Evolutionary conservation across 2,113 vertebrate species (phyloP), one percentile per base, ranked within the genome.

Genomic region (Engystomops pustulosus): DNA sequence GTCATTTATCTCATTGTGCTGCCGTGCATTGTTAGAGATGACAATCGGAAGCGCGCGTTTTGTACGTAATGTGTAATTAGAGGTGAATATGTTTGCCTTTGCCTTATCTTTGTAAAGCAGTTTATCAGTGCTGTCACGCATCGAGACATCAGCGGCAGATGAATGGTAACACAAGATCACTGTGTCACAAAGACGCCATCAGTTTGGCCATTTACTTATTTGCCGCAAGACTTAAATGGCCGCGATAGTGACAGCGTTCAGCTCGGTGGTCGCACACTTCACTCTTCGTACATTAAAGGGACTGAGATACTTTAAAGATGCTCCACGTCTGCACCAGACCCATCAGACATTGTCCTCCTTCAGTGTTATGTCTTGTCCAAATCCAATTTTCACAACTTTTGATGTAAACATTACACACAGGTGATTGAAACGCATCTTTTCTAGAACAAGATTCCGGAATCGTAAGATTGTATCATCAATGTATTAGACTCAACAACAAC

Each of bases 71-170:
- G 75, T 85, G 83, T 85, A 79, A 85, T 85, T 85, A 85, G 74
- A 85, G 83, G 83, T 85, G 83, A 85, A 85, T 85, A 85, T 85
- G 75, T 79, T 85, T 85, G 74, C 75, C 65, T 85, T 67, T 85
- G 83, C 74, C 75, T 85, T 85, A 85, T 85, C 83, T 85, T 79
- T 85, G 30, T 34, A 79, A 85, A 85, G 83, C 83, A 79, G 83
- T 75, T 85, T 85, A 85, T 78, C 83, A 70, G 65, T 34, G 75
- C 83, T 85, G 83, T 85, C 83, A 85, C 49, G 49, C 83, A 79
- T 85, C 83, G 68, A 68, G 60, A 78, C 75, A 79, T 79, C 76
- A 68, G 47, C 34, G 20, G 60, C 47, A 38, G 75, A 85, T 79
- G 65, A 70, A 78, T 85, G 65, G 75, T 79, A 70, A 85, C 55